These are phyloP conservation scores for Volucella bombylans DNA, from an alignment of 2,888 invertebrate genomes.

Conservation along the genomic window DNA sequence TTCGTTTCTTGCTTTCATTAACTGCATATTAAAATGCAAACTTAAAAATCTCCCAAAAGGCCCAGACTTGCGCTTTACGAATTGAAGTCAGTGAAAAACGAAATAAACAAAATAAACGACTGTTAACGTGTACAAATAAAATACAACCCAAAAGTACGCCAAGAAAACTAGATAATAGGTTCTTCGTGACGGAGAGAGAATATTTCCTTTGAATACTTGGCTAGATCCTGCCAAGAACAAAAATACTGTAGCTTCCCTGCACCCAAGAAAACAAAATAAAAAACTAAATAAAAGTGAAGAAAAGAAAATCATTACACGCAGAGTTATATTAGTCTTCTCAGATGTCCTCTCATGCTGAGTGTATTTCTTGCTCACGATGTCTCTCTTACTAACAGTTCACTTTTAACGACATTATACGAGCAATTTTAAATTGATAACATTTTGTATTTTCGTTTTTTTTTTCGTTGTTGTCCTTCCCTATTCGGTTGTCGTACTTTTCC, in stretches of 20 bases:
- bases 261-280: constrained; percentile 3
- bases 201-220: constrained; percentile 34
- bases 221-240: too few relatives aligned
- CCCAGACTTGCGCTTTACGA: too few relatives aligned
- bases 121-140: constrained; percentile 8
- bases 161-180: constrained; percentile 46
- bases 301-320: constrained; percentile 63
- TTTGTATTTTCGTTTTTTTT: constrained; percentile 27
- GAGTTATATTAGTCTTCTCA: constrained; percentile 63
- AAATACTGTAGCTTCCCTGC: too few relatives aligned
- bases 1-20: too few relatives aligned
- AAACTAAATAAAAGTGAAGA: neutral
- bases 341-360: constrained; percentile 61
- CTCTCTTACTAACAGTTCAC: constrained; percentile 52
- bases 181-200: constrained; percentile 40
- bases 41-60: too few relatives aligned
- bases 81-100: neutral
- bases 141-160: constrained; percentile 12
- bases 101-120: constrained; percentile 30
- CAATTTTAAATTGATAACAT: constrained; percentile 72
- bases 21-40: too few relatives aligned
- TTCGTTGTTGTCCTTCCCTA: neutral
- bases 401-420: constrained; percentile 66
- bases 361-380: constrained; percentile 26
- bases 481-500: neutral